Evolutionary conservation across 1,140 invertebrate genomes (phyloP), one percentile per base, ranked within the genome.

Genomic region (Drosophila punjabiensis): DNA sequence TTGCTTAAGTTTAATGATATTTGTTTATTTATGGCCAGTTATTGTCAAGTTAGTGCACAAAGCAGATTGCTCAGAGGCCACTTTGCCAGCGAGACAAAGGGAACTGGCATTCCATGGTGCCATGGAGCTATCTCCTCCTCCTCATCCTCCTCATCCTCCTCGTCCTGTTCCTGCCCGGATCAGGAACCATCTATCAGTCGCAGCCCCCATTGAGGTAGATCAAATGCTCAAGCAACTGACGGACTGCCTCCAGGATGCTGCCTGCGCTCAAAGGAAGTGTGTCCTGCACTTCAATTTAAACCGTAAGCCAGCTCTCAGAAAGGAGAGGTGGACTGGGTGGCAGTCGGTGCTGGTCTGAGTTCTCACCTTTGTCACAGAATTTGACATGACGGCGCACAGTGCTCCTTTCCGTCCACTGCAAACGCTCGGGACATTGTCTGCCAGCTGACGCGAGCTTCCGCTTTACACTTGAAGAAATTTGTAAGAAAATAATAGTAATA

Each of bases 1-100:
- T 88, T 74, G 75, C 79, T 76, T 73, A 70, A 84, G 78, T 79
- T 89, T 89, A 89, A 89, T 89, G 75, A 89, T 89, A 84, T 89
- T 89, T 84, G 74, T 81, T 81, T 85, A 89, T 89, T 89, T 90
- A 89, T 82, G 70, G 62, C 65, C 66, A 70, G 60, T 77, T 73
- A 73, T 74, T 83, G 84, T 69, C 77, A 65, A 70, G 58, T 76
- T 84, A 58, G 45, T 39, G 70, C 68, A 52, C 70, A 74, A 66
- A 64, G 67, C 68, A 69, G 64, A 73, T 63, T 61, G 55, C 60
- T 76, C 45, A 37, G 32, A 74, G 68, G 60, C 66, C 79, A 69
- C 61, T 70, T 70, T 53, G 62, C 30, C 14, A 13, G 45, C 28
- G 33, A 28, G 28, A 71, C 68, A 73, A 73, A 73, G 55, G 37